Base-by-base conservation (phyloP, 2,797 vertebrate genomes). In the Coreius guichenoti region DNA sequence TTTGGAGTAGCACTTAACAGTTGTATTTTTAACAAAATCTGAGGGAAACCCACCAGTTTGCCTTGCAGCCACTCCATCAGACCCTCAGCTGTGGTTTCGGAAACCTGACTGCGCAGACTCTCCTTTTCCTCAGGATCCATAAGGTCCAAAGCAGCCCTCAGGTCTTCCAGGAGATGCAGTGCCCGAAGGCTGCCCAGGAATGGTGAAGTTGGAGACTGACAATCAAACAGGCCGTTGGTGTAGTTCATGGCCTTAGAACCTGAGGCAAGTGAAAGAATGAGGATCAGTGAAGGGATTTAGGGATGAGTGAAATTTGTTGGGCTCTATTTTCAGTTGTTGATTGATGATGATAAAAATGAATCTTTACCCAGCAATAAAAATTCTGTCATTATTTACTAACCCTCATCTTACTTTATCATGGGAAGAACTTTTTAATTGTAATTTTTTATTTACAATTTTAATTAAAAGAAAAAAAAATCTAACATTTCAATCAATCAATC, bases 161-260 rank as follows among this genome's bases (percentile, higher is more conserved):
- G 92, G 86, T 99, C 98, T 89, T 99, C 98, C 79, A 99, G 95
- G 0, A 99, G 95, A 77, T 99, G 98, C 88, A 99, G 93, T 0
- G 96, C 97, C 39, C 98, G 96, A 26, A 99, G 92, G 86, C 97
- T 92, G 8, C 98, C 98, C 92, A 99, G 92, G 91, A 99, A 97
- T 0, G 98, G 98, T 0, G 98, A 99, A 0, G 96, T 97, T 58
- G 98, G 98, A 0, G 98, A 99, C 93, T 99, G 98, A 92, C 98
- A 99, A 92, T 98, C 98, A 84, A 99, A 99, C 86, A 99, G 94
- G 26, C 98, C 98, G 3, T 99, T 99, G 86, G 98, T 96, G 91
- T 98, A 99, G 79, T 99, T 98, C 93, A 99, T 94, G 0, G 98
- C 98, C 94, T 99, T 99, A 79, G 98, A 99, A 92, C 98, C 98